Evolutionary conservation across 2,113 vertebrate species (phyloP).

Genomic region (Cottus gobio): DNA sequence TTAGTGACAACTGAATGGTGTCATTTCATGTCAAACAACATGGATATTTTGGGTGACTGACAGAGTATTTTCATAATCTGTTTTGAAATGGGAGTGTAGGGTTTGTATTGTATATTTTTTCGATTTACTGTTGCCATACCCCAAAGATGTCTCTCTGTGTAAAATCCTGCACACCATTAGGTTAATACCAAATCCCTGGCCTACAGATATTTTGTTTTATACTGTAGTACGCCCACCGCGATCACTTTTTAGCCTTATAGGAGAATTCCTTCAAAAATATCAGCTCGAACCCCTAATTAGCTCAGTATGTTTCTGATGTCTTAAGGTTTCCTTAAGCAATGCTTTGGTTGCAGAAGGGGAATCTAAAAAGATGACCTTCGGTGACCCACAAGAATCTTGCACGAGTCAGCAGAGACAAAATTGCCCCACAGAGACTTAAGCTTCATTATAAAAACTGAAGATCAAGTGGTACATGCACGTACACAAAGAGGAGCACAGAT

Average conservation of each 20-base stretch:
- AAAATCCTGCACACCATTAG: conserved; percentile 46
- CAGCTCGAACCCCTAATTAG: conserved; percentile 44
- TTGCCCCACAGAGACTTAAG: conserved; percentile 21
- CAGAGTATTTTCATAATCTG: conserved; percentile 39
- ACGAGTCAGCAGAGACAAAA: conserved; percentile 40
- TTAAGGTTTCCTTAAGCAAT: conserved; percentile 48
- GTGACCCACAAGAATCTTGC: conserved; percentile 22
- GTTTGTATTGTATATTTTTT: conserved; percentile 35
- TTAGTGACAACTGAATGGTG: conserved; percentile 10
- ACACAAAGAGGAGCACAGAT: conserved; percentile 16
- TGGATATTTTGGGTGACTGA: conserved; percentile 30
- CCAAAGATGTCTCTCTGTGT: conserved; percentile 49
- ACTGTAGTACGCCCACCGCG: conserved; percentile 12
- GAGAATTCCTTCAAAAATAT: conserved; percentile 31
- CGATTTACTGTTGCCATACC: conserved; percentile 43
- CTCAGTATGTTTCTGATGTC: conserved; percentile 25
- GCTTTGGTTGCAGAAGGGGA: conserved; percentile 12
- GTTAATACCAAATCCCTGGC: conserved; percentile 48
- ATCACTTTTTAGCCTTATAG: conserved; percentile 11
- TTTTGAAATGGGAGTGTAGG: conserved; percentile 32
- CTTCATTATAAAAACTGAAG: not conserved
- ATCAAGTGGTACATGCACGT: conserved; percentile 4
- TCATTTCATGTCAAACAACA: conserved; percentile 29
- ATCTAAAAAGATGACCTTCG: conserved; percentile 38
- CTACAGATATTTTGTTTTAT: conserved; percentile 59